phyloP scores from a whole-genome alignment of 2,888 invertebrate genomes.

The Drosophila sordidapex region DNA sequence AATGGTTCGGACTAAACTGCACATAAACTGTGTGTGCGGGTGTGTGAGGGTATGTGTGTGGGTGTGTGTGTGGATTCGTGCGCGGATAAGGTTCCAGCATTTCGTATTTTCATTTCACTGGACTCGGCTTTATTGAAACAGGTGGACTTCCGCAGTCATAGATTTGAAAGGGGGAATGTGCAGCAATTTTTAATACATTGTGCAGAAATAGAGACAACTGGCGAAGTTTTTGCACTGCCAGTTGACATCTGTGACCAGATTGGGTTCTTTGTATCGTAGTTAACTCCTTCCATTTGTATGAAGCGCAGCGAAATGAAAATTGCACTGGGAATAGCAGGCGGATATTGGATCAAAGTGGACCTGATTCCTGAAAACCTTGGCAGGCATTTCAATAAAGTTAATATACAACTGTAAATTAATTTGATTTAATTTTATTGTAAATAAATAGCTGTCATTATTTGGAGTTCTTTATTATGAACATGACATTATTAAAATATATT shows the following conservation, averaged over 20 bases:
- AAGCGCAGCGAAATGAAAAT: neutral
- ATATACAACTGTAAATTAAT: neutral
- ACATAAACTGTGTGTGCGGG: neutral
- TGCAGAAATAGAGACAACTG: constrained; percentile 12
- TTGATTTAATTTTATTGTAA: neutral
- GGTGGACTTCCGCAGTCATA: constrained; percentile 25
- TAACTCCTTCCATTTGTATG: constrained; percentile 1
- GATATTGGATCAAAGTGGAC: neutral
- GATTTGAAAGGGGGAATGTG: constrained; percentile 26
- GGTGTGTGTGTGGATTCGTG: no score
- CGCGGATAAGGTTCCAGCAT: constrained; percentile 49
- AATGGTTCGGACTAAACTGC: constrained; percentile 25
- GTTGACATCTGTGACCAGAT: constrained; percentile 25
- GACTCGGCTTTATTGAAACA: constrained; percentile 44
- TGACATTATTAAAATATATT: neutral
- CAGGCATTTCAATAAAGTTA: neutral
- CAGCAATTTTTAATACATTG: neutral
- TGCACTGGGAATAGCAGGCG: no score
- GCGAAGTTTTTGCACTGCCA: neutral
- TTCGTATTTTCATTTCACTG: constrained; percentile 56
- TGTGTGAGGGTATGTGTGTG: neutral
- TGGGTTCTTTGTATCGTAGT: neutral
- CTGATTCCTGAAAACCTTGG: neutral
- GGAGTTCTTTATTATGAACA: neutral
- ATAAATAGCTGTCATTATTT: neutral